A percentile compares a stretch with the other conserved stretches of the same genome.
These are phyloP conservation scores for Seira sanloemensis DNA, from an alignment of 2,888 invertebrate species.

Conservation along the genomic window DNA sequence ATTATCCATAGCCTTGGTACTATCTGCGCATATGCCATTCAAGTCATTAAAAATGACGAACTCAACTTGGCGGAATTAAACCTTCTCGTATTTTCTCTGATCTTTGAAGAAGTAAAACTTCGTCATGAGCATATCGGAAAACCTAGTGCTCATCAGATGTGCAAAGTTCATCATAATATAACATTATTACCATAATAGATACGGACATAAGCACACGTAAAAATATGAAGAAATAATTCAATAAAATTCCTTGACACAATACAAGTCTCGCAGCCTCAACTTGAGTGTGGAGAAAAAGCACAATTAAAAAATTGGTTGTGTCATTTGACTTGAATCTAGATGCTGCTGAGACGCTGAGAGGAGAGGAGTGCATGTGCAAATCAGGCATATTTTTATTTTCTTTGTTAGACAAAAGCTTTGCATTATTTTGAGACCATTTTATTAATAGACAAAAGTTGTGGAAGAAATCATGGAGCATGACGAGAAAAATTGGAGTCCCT, in stretches of 20 bases:
- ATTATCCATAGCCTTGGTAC: neutral
- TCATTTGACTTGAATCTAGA: constrained; percentile 11
- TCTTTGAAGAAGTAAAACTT: neutral
- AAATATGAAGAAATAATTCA: constrained; percentile 19
- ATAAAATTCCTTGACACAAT: constrained; percentile 49
- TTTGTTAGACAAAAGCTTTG: neutral
- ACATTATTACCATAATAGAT: constrained; percentile 28
- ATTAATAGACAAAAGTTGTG: constrained; percentile 1
- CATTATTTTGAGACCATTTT: constrained; percentile 19
- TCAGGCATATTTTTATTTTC: constrained; percentile 14
- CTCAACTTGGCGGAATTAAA: constrained; percentile 6
- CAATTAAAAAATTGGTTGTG: constrained; percentile 21
- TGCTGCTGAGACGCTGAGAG: too few species aligned
- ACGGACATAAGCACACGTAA: neutral
- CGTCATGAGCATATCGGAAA: neutral
- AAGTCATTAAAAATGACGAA: neutral
- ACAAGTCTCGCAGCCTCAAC: neutral
- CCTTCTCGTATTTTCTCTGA: neutral
- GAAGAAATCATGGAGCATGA: constrained; percentile 43
- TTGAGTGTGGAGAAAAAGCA: neutral
- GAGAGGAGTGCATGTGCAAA: constrained; percentile 12
- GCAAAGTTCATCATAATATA: constrained; percentile 3
- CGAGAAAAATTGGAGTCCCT: constrained; percentile 30
- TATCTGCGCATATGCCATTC: too few species aligned
- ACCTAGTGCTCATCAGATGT: neutral